phyloP scores from a whole-genome alignment of 2,888 invertebrate species.

The Scaptomyza reducta region DNA sequence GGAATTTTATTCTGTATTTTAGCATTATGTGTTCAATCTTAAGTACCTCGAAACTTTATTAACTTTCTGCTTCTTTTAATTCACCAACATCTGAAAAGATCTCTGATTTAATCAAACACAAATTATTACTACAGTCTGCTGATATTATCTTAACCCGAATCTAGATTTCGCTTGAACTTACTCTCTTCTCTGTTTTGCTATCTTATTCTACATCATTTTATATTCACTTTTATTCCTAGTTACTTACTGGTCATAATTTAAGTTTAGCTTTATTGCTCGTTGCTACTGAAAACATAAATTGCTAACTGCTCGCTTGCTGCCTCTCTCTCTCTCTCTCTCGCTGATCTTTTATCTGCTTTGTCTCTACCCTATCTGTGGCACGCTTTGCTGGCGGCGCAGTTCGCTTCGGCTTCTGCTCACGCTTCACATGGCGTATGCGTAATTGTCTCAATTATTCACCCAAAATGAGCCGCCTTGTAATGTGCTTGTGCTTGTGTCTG shows the following conservation, averaged over 20 bases:
- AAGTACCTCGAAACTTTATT: neutral
- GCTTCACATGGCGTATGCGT: slow-evolving; percentile 68
- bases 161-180: neutral
- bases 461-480: slow-evolving; percentile 71
- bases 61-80: no score
- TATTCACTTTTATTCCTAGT: neutral
- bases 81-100: no score
- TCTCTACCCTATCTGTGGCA: slow-evolving; percentile 14
- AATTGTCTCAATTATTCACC: slow-evolving; percentile 80
- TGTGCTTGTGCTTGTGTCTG: slow-evolving; percentile 34
- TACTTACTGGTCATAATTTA: slow-evolving; percentile 2
- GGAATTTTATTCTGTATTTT: neutral
- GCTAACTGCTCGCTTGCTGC: neutral
- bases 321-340: neutral
- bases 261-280: slow-evolving; percentile 1
- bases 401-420: slow-evolving; percentile 9
- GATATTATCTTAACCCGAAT: neutral
- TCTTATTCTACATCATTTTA: neutral
- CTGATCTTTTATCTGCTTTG: slow-evolving; percentile 31
- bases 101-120: neutral
- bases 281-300: neutral
- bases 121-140: neutral
- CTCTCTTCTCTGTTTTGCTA: neutral
- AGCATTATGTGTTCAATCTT: no score
- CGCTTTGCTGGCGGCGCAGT: slow-evolving; percentile 32